These are phyloP conservation scores for Aricia agestis DNA, from an alignment of 1,140 invertebrate species.

Conservation along the genomic window DNA sequence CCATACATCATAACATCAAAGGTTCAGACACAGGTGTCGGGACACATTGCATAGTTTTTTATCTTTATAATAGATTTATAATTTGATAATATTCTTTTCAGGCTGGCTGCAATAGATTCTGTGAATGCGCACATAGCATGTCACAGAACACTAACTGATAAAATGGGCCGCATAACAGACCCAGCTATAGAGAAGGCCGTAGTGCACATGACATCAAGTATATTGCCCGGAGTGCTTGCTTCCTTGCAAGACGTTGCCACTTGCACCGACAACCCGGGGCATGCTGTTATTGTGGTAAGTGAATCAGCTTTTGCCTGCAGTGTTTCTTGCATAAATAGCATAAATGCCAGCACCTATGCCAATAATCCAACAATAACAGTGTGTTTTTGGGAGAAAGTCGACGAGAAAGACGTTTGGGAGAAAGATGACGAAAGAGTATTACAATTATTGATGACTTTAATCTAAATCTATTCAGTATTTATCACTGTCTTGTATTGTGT, in stretches of 20 bases:
- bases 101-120: constrained; percentile 77
- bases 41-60: too few relatives aligned
- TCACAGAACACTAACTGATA: constrained; percentile 57
- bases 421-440: too few relatives aligned
- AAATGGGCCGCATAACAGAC: constrained; percentile 50
- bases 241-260: constrained; percentile 77
- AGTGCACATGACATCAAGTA: constrained; percentile 77
- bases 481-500: too few relatives aligned
- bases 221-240: constrained; percentile 79
- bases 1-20: too few relatives aligned
- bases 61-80: not conserved
- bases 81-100: constrained; percentile 34
- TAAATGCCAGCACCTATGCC: too few relatives aligned
- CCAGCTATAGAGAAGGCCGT: constrained; percentile 43
- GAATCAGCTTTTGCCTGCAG: not conserved
- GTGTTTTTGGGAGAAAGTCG: too few relatives aligned
- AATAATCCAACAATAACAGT: too few relatives aligned
- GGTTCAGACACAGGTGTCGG: too few relatives aligned
- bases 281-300: constrained; percentile 78
- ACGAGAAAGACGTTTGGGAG: too few relatives aligned
- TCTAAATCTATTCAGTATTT: too few relatives aligned
- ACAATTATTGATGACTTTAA: too few relatives aligned
- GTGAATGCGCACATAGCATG: constrained; percentile 77
- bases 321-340: too few relatives aligned
- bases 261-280: constrained; percentile 77